A percentile compares a stretch with the other conserved stretches of the same genome.
These are phyloP conservation scores for Thalassoma bifasciatum DNA, from an alignment of 2,113 vertebrate genomes.

Conservation along the genomic window DNA sequence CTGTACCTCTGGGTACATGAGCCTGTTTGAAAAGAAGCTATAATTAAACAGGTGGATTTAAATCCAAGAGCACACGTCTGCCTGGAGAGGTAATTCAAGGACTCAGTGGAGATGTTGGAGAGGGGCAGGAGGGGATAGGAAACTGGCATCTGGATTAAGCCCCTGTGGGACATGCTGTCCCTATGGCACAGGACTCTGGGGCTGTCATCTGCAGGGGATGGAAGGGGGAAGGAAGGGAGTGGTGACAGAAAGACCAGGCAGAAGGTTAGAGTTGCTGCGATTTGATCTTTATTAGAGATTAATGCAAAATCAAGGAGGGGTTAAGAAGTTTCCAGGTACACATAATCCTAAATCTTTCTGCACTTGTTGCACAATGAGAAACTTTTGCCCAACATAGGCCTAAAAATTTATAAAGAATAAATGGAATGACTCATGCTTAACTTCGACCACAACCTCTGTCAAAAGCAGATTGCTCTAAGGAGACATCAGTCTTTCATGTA, in stretches of 20 bases:
- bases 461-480: too few relatives aligned
- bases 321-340: neutral
- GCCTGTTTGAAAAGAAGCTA: slow-evolving; percentile 54
- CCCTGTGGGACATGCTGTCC: slow-evolving; percentile 56
- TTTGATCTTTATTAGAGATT: neutral
- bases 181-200: slow-evolving; percentile 39
- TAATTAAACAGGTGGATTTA: slow-evolving; percentile 55
- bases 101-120: slow-evolving; percentile 43
- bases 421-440: too few relatives aligned
- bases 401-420: too few relatives aligned
- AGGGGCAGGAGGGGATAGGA: slow-evolving; percentile 54
- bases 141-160: slow-evolving; percentile 64
- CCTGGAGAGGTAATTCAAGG: slow-evolving; percentile 54
- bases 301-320: neutral
- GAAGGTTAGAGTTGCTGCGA: neutral
- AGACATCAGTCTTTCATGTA: too few relatives aligned
- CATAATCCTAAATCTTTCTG: too few relatives aligned
- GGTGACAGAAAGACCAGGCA: slow-evolving; percentile 17
- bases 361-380: too few relatives aligned
- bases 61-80: slow-evolving; percentile 52
- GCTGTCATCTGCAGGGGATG: slow-evolving; percentile 57
- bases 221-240: slow-evolving; percentile 35
- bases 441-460: too few relatives aligned
- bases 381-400: too few relatives aligned
- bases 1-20: slow-evolving; percentile 33